These are phyloP conservation scores for Cyanoderma ruficeps DNA, from an alignment of 2,113 vertebrate species.

Conservation along the genomic window DNA sequence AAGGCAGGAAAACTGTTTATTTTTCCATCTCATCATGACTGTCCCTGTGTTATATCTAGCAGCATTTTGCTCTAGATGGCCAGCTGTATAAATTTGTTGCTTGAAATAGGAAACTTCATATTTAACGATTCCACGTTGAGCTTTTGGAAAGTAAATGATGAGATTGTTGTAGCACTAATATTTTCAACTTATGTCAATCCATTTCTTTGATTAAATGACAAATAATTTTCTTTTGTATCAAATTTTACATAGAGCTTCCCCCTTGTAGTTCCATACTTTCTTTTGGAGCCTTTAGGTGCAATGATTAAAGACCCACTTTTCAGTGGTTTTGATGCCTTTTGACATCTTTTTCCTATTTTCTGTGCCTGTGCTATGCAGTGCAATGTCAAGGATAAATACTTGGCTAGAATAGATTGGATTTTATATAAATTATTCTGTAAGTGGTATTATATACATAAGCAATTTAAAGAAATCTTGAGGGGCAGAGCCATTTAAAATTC, in stretches of 20 bases:
- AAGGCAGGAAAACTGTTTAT: not conserved
- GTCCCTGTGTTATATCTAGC: not conserved
- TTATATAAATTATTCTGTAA: not conserved
- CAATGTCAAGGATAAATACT: not conserved
- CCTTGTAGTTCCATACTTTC: not conserved
- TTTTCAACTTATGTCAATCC: not conserved
- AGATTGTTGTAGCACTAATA: not conserved
- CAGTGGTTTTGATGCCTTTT: not conserved
- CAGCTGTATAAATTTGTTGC: not conserved
- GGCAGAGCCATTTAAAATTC: not conserved
- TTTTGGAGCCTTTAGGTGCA: not conserved
- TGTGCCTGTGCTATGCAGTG: not conserved
- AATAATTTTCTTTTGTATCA: not conserved
- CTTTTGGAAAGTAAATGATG: not conserved
- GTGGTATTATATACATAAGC: not conserved
- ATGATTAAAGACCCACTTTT: not conserved
- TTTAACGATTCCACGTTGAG: not conserved
- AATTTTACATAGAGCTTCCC: not conserved
- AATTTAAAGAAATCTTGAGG: not conserved
- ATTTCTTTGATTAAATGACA: not conserved
- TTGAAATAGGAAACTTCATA: not conserved
- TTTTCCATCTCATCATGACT: not conserved
- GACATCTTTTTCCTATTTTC: not conserved
- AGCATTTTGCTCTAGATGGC: not conserved
- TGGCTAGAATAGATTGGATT: not conserved